phyloP scores from a whole-genome alignment of 2,888 invertebrate genomes.

The Cheilosia soror region DNA sequence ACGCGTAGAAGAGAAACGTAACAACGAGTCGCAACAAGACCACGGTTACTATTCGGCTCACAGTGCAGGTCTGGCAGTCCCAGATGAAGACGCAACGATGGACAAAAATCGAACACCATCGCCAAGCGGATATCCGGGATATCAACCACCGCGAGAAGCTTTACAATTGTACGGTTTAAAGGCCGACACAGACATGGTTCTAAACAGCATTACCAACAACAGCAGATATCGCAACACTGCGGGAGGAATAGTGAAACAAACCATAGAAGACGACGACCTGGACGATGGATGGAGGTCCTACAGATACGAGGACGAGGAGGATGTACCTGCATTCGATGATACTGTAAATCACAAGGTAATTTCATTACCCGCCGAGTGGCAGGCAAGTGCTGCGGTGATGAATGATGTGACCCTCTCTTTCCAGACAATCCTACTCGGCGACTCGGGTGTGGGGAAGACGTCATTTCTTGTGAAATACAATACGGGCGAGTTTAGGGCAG shows the following conservation, averaged over 20 bases:
- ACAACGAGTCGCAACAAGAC: constrained; percentile 67
- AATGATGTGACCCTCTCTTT: constrained; percentile 76
- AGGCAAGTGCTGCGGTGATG: neutral
- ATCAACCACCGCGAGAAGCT: constrained; percentile 90
- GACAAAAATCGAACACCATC: constrained; percentile 85
- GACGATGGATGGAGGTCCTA: constrained; percentile 83
- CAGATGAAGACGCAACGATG: constrained; percentile 37
- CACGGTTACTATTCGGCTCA: constrained; percentile 54
- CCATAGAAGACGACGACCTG: constrained; percentile 78
- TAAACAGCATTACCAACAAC: constrained; percentile 42
- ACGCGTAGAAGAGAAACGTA: constrained; percentile 80
- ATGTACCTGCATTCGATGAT: constrained; percentile 83
- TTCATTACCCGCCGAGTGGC: neutral
- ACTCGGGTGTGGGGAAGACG: constrained; percentile 97
- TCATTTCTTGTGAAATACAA: constrained; percentile 96
- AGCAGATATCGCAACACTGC: constrained; percentile 65
- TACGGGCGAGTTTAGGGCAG: constrained; percentile 94
- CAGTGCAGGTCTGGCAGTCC: constrained; percentile 65
- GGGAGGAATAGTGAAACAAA: constrained; percentile 76
- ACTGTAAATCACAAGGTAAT: constrained; percentile 88
- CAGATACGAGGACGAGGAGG: constrained; percentile 82
- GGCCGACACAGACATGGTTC: constrained; percentile 66
- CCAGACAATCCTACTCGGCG: constrained; percentile 96
- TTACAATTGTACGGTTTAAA: constrained; percentile 85
- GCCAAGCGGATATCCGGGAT: constrained; percentile 92